phyloP scores from a whole-genome alignment of 2,888 invertebrate genomes.

The Creontiades dilutus region DNA sequence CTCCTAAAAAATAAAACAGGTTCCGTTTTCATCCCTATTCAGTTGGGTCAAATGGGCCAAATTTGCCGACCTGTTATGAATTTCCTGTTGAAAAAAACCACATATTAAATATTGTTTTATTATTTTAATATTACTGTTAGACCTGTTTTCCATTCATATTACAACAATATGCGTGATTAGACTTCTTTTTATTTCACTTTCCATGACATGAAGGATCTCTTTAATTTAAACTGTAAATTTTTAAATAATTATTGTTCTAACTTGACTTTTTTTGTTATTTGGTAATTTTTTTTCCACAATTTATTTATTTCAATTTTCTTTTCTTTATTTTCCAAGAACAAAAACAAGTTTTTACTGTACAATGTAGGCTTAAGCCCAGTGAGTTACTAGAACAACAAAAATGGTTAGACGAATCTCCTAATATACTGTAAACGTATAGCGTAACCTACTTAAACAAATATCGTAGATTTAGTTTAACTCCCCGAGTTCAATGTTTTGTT shows the following conservation, averaged over 20 bases:
- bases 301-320: no score
- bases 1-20: background rate
- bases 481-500: slow-evolving; percentile 9
- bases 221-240: slow-evolving; percentile 18
- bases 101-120: background rate
- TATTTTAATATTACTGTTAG: background rate
- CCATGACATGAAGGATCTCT: slow-evolving; percentile 39
- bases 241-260: background rate
- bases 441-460: background rate
- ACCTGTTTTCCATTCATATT: background rate
- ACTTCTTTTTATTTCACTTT: background rate
- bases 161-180: background rate
- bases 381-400: slow-evolving; percentile 33
- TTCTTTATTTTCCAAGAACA: background rate
- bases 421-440: slow-evolving; percentile 35
- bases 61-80: background rate
- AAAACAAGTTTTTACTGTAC: slow-evolving; percentile 24
- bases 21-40: background rate
- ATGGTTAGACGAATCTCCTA: slow-evolving; percentile 47
- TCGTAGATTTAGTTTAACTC: slow-evolving; percentile 54
- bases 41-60: background rate
- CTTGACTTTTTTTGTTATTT: background rate
- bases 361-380: slow-evolving; percentile 55
- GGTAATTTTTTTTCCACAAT: background rate
- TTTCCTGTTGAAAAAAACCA: no score